Evolutionary conservation across 2,797 vertebrate species (phyloP), one percentile per base, ranked within the genome.

Genomic region (Gymnopithys bicolor): DNA sequence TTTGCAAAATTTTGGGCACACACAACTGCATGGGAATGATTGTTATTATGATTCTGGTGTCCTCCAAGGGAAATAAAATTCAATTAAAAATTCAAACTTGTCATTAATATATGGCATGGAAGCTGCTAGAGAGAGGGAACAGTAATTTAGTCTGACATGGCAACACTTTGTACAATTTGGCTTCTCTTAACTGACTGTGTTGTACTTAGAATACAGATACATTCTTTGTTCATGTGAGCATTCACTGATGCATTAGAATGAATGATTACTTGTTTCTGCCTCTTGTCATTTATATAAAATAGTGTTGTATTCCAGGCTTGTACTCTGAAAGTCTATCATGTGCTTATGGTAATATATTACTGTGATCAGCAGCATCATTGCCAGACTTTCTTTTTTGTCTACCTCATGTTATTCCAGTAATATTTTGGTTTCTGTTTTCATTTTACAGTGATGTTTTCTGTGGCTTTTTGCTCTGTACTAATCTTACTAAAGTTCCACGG

Each of bases 401-500:
- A 59, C 10, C 62, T 91, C 8, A 6, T 70, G 58, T 71, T 70
- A 53, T 55, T 84, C 27, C 24, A 79, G 27, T 93, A 94, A 93
- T 60, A 74, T 69, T 78, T 84, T 55, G 13, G 58, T 77, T 66
- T 88, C 30, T 94, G 30, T 88, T 95, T 95, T 93, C 66, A 39
- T 70, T 95, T 96, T 87, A 59, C 97, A 99, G 99, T 81, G 99
- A 99, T 70, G 99, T 99, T 79, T 99, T 99, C 98, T 99, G 99
- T 95, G 99, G 99, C 77, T 99, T 99, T 97, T 98, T 99, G 93
- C 97, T 99, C 89, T 99, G 99, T 94, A 96, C 99, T 96, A 99
- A 99, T 97, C 98, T 99, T 71, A 99, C 99, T 56, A 98, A 97
- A 86, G 97, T 95, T 70, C 99, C 99, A 46, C 98, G 99, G 69